Conservation (phyloP, 2,113 vertebrate species). For the Clarias gariepinus region DNA sequence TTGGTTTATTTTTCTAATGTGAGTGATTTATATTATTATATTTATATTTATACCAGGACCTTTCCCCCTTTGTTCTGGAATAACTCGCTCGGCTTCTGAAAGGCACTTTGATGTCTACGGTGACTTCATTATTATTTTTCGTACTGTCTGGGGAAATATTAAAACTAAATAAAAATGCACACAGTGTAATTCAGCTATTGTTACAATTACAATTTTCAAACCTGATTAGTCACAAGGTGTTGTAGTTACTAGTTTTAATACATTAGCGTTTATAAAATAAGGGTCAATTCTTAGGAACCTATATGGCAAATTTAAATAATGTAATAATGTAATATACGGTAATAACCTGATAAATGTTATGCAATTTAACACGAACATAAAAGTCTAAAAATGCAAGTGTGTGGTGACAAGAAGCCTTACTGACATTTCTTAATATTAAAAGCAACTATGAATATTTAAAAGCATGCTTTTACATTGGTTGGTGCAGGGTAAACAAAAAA, state of each 20-base stretch:
- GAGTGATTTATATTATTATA: not conserved
- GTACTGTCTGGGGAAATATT: not conserved
- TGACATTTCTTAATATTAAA: not conserved
- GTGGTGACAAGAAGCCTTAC: not conserved
- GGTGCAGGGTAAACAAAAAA: not conserved
- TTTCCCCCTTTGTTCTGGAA: too few species aligned
- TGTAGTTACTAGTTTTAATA: not conserved
- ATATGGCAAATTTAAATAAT: not conserved
- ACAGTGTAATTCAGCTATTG: not conserved
- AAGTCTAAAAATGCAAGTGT: not conserved
- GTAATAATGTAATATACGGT: not conserved
- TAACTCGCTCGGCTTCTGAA: not conserved
- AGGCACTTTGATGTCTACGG: not conserved
- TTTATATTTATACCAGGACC: too few species aligned
- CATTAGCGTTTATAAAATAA: not conserved
- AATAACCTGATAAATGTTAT: not conserved
- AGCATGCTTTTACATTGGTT: not conserved
- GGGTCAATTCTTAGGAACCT: not conserved
- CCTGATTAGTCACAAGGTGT: not conserved
- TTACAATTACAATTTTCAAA: not conserved
- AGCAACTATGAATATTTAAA: not conserved
- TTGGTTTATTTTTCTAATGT: not conserved
- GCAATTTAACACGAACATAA: not conserved
- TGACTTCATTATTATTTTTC: not conserved
- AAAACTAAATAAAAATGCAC: not conserved